Evolutionary conservation across 2,888 invertebrate genomes (phyloP).

Genomic region (Monopis laevigella): DNA sequence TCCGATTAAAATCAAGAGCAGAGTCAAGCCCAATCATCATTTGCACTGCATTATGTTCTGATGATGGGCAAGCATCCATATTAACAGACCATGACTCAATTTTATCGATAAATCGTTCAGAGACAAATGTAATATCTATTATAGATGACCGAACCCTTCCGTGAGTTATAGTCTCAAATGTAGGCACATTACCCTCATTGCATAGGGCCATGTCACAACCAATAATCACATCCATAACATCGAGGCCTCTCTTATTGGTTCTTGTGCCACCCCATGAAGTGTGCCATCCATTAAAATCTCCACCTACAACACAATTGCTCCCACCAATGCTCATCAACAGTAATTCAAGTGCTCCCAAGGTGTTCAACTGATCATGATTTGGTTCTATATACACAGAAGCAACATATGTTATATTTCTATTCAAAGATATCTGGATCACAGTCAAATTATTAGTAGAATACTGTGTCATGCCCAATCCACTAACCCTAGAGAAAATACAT

Average conservation of each 20-base stretch:
- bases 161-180: conserved; percentile 17
- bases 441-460: too few relatives aligned
- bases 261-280: conserved; percentile 17
- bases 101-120: background rate
- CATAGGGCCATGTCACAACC: conserved; percentile 16
- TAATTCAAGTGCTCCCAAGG: too few relatives aligned
- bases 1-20: too few relatives aligned
- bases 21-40: too few relatives aligned
- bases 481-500: too few relatives aligned
- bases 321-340: too few relatives aligned
- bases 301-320: too few relatives aligned
- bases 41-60: conserved; percentile 17
- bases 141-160: conserved; percentile 9
- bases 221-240: conserved; percentile 2
- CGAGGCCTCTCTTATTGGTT: conserved; percentile 16
- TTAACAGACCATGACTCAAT: conserved; percentile 17
- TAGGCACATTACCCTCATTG: conserved; percentile 15
- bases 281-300: conserved; percentile 24
- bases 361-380: too few relatives aligned
- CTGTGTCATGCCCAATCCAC: too few relatives aligned
- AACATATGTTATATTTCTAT: too few relatives aligned
- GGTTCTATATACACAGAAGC: too few relatives aligned
- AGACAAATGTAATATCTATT: conserved; percentile 16
- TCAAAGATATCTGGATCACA: too few relatives aligned
- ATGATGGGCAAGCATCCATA: background rate